Evolutionary conservation across 1,140 invertebrate genomes (phyloP), one percentile per base, ranked within the genome.

Genomic region (Coptotermes formosanus): DNA sequence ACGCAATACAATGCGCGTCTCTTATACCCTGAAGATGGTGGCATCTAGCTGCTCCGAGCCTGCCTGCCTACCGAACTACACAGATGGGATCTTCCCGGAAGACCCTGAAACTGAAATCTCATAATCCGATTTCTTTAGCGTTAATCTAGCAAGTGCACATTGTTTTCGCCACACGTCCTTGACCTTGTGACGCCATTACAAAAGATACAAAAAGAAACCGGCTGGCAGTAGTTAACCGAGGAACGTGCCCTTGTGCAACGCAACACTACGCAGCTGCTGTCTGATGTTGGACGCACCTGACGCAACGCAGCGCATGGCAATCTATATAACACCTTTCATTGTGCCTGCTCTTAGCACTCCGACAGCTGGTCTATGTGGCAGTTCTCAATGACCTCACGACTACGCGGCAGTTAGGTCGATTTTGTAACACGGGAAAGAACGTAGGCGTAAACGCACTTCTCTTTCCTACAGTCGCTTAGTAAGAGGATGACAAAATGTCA

Each of bases 191-290:
- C 64, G 64, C 64, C n/a, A 75, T 75, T 75, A 55, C 9, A 1
- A 75, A 75, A 75, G 64, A 75, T 75, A 75, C n/a, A 75, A 75
- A 75, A 75, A 30, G 7, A 25, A 9, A 16, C 25, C 25, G 64
- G n/a, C 64, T 75, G 64, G 64, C 64, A 75, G 64, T 30, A 75
- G 64, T 75, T 75, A 75, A 75, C 64, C 64, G 3, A 75, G 64
- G 64, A 75, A 75, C 64, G 64, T 75, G 64, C n/a, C 64, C 64
- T 75, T 75, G 64, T 75, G n/a, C 19, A n/a, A 75, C 64, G 64
- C 25, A 75, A 30, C 64, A 75, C 64, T 75, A 75, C 64, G 64
- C 64, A 75, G 64, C 64, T 75, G 64, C 16, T 11, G 64, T 75
- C 64, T n/a, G 64, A 3, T 30, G 64, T 75, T 25, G 7, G 64